Evolutionary conservation across 2,797 vertebrate species (phyloP).

Genomic region (Syngnathus acus): DNA sequence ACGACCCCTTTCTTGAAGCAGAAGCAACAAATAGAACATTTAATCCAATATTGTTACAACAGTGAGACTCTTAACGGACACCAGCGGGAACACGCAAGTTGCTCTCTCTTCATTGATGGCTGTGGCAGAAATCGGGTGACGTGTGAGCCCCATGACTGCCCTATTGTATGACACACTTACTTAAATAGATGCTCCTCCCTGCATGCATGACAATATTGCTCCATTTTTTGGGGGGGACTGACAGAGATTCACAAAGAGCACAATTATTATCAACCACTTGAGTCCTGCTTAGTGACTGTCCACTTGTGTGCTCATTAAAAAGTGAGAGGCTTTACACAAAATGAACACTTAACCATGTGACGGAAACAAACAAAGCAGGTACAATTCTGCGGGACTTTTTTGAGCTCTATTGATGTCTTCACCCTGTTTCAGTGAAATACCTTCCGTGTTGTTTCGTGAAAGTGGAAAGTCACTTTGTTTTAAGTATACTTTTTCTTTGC

Average conservation of each 20-base stretch:
- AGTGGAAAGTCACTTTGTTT: slow-evolving; percentile 12
- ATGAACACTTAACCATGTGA: neutral
- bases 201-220: slow-evolving; percentile 46
- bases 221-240: slow-evolving; percentile 13
- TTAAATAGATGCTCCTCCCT: slow-evolving; percentile 18
- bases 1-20: slow-evolving; percentile 18
- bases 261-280: neutral
- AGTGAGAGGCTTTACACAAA: slow-evolving; percentile 12
- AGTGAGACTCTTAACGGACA: slow-evolving; percentile 18
- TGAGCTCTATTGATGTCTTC: slow-evolving; percentile 15
- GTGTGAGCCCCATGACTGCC: slow-evolving; percentile 7
- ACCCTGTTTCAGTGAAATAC: slow-evolving; percentile 15
- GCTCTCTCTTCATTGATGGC: no score
- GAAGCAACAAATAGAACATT: slow-evolving; percentile 38
- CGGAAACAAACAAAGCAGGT: neutral
- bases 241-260: slow-evolving; percentile 22
- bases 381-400: neutral
- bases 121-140: neutral
- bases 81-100: slow-evolving; percentile 10
- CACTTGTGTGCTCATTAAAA: neutral
- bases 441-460: slow-evolving; percentile 24
- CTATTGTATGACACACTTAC: slow-evolving; percentile 22
- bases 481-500: slow-evolving; percentile 4
- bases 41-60: slow-evolving; percentile 46
- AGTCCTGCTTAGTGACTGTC: neutral